Base-by-base conservation (phyloP, 1,140 invertebrate genomes). In the Leucophenga varia region DNA sequence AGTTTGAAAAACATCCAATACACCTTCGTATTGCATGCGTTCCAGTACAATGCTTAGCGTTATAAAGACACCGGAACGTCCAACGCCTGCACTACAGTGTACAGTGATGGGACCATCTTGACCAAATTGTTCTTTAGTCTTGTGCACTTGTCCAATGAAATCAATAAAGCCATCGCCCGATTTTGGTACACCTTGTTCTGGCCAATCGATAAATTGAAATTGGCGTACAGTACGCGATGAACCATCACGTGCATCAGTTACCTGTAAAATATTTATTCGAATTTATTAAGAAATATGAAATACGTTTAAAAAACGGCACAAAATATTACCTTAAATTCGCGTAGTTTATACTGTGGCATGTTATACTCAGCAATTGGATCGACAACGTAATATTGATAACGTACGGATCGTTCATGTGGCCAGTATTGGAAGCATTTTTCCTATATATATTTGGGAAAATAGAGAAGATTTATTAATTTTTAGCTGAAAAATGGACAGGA, bases 161-260 rank as follows among this genome's bases (percentile, higher is more conserved):
- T 97, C 93, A 55, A 99, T 97, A 76, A 99, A 98, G 16, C 92
- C 93, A 74, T 99, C 96, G 2, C 94, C 96, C 22, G 91, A 94
- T 74, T 98, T 97, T 1, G 97, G 97, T 16, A 98, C 94, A 19
- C 73, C 72, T 73, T 96, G 92, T 75, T 99, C 96, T 1, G 97
- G 96, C 97, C 97, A 99, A 73, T 99, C 96, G 38, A 92, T 96
- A 78, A 97, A 99, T 76, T 99, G 96, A 81, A 99, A 99, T 77
- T 99, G 97, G 31, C 97, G 82, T 20, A 99, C 89, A 8, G 96
- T 99, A 38, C 96, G 81, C 6, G 94, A 97, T 30, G 95, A 91
- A 1, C 95, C 94, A 74, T 98, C 95, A 56, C 95, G 80, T 9
- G 91, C 90, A 69, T 94, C 91, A 32, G 91, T 93, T 8, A 98